A percentile compares a stretch with the other conserved stretches of the same genome.
Evolutionary conservation across 2,797 vertebrate species (phyloP).

Genomic region (Crocidura indochinensis): DNA sequence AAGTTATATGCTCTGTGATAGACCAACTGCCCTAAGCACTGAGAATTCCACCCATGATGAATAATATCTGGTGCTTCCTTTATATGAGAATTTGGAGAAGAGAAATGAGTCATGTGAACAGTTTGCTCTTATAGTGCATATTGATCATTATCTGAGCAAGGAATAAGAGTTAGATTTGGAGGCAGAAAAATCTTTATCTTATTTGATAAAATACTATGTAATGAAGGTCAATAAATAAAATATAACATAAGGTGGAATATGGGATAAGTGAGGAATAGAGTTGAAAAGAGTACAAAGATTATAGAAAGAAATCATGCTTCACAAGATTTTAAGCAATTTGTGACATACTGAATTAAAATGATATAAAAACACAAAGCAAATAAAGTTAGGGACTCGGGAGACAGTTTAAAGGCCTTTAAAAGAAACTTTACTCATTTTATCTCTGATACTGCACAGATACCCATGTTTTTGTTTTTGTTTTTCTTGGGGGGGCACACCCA

Average conservation of each 20-base stretch:
- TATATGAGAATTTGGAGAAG: neutral
- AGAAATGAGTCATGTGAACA: neutral
- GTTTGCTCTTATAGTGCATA: neutral
- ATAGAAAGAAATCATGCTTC: neutral
- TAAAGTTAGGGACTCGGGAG: no score
- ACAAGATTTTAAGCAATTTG: neutral
- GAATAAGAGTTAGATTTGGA: neutral
- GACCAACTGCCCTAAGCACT: neutral
- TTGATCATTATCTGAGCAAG: slow-evolving; percentile 6
- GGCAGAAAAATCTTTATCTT: neutral
- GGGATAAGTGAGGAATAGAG: neutral
- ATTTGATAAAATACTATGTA: neutral
- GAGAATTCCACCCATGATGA: neutral
- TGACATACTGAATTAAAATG: neutral
- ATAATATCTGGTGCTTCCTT: neutral
- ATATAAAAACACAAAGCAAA: neutral
- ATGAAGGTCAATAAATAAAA: no score
- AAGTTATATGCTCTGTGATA: neutral
- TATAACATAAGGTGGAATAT: neutral
- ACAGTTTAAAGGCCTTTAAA: neutral
- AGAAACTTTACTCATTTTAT: no score
- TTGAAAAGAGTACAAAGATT: neutral
- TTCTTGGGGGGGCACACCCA: no score
- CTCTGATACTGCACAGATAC: no score
- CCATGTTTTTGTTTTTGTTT: no score